Percentiles rank a stretch among this genome's conserved stretches.
Evolutionary conservation across 92 coral and sea anemone genomes (phyloP).

Genomic region (Epizoanthus illoricatus): DNA sequence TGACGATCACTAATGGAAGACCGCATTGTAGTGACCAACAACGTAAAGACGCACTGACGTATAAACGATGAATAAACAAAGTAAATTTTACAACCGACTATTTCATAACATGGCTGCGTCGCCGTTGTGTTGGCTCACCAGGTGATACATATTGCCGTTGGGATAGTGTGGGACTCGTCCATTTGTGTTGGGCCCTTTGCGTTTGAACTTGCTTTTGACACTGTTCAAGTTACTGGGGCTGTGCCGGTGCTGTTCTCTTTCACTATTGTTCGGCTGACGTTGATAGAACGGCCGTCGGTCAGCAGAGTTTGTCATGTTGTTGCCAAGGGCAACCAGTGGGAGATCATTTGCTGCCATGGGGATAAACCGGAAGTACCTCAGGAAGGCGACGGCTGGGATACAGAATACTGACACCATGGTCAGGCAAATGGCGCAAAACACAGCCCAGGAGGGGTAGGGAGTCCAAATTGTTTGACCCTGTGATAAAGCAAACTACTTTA

Average conservation of each 20-base stretch:
- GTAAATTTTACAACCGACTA: too few species aligned
- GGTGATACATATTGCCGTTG: constrained; percentile 61
- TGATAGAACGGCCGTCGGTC: constrained; percentile 65
- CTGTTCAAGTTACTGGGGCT: constrained; percentile 8
- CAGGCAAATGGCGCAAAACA: constrained; percentile 77
- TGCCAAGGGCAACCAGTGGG: constrained; percentile 64
- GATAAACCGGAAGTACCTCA: constrained; percentile 81
- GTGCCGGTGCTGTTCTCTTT: constrained; percentile 15
- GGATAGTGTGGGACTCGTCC: constrained; percentile 43
- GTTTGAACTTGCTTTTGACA: constrained; percentile 9
- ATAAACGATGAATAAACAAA: too few species aligned
- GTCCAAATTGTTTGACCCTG: constrained; percentile 56
- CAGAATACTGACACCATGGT: constrained; percentile 83
- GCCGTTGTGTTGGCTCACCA: constrained; percentile 75
- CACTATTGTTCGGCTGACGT: constrained; percentile 19
- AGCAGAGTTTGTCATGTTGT: constrained; percentile 33
- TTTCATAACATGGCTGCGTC: constrained; percentile 50
- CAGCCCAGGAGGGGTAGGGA: constrained; percentile 91
- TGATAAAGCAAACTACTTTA: not conserved
- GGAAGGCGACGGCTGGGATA: constrained; percentile 87
- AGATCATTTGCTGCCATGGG: constrained; percentile 53
- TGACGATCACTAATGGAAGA: too few species aligned
- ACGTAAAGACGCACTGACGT: too few species aligned
- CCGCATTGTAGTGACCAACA: too few species aligned
- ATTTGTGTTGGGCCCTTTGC: constrained; percentile 3